Percentiles rank a stretch among this genome's conserved stretches.
Conservation (phyloP, 2,113 vertebrate species). For the Perognathus longimembris region DNA sequence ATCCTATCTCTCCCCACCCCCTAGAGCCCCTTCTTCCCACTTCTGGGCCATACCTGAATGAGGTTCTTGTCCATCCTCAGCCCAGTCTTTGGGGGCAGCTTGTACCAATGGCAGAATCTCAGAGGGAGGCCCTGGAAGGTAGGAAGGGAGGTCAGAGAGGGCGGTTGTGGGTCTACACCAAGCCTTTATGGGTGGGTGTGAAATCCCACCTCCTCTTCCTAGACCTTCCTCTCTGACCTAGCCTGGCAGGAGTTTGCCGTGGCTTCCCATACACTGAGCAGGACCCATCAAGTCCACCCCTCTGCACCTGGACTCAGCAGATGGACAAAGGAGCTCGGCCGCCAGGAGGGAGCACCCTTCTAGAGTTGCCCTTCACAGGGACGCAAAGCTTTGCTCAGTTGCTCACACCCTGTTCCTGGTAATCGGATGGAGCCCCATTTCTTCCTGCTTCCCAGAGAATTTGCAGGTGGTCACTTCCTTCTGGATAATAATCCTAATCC, state of each 20-base stretch:
- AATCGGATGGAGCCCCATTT: background rate
- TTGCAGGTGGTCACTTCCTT: background rate
- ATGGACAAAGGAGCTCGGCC: background rate
- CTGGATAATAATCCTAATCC: slow-evolving; percentile 27
- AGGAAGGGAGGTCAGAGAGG: background rate
- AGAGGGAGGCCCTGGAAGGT: slow-evolving; percentile 89
- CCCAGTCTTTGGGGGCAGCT: slow-evolving; percentile 81
- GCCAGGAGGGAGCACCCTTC: background rate
- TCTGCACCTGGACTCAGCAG: slow-evolving; percentile 25
- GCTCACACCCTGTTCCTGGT: background rate
- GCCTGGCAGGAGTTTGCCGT: background rate
- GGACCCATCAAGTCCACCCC: background rate
- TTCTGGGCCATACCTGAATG: slow-evolving; percentile 58
- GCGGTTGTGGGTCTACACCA: background rate
- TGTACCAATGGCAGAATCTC: slow-evolving; percentile 93
- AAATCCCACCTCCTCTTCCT: background rate
- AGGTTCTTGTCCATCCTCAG: slow-evolving; percentile 71
- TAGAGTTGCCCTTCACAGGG: background rate
- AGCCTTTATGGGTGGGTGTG: background rate
- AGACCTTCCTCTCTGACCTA: background rate
- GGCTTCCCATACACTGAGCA: background rate
- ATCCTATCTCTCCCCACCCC: too few species aligned
- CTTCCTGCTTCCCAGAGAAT: background rate
- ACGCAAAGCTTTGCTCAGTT: background rate
- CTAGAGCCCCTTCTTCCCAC: background rate